A percentile compares a stretch with the other conserved stretches of the same genome.
Conservation (phyloP, 2,113 vertebrate species). For the Abramis brama region DNA sequence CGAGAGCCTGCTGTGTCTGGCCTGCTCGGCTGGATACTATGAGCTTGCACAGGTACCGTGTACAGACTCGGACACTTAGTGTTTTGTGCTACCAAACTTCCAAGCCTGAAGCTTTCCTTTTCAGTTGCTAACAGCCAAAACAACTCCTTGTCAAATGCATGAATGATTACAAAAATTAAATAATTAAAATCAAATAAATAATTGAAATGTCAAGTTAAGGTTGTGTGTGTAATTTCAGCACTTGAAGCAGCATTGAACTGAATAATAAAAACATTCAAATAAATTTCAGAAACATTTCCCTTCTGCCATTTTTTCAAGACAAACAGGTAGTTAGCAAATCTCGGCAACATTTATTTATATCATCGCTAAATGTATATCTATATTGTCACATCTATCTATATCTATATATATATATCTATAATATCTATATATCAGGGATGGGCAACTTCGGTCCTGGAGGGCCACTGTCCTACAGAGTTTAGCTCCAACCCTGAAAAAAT, state of each 20-base stretch:
- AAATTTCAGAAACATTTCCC: neutral
- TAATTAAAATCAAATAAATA: neutral
- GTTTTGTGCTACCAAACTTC: neutral
- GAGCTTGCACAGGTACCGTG: slow-evolving; percentile 92
- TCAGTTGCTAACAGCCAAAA: neutral
- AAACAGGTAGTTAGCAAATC: neutral
- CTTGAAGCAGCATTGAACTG: neutral
- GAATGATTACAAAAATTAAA: neutral
- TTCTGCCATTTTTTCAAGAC: neutral
- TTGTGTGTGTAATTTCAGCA: neutral
- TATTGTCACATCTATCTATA: neutral
- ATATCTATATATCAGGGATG: neutral
- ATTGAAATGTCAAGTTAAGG: neutral
- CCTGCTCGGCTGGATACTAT: slow-evolving; percentile 97
- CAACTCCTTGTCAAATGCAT: neutral
- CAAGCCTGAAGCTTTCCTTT: neutral
- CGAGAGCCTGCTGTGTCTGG: slow-evolving; percentile 95
- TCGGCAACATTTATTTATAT: neutral
- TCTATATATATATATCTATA: neutral
- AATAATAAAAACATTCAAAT: neutral
- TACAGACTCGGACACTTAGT: slow-evolving; percentile 56
- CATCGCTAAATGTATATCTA: neutral
- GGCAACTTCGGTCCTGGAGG: no score
- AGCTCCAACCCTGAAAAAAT: no score
- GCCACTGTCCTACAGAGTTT: no score